These are phyloP conservation scores for Macrotus californicus DNA, from an alignment of 2,113 vertebrate species.

Conservation along the genomic window DNA sequence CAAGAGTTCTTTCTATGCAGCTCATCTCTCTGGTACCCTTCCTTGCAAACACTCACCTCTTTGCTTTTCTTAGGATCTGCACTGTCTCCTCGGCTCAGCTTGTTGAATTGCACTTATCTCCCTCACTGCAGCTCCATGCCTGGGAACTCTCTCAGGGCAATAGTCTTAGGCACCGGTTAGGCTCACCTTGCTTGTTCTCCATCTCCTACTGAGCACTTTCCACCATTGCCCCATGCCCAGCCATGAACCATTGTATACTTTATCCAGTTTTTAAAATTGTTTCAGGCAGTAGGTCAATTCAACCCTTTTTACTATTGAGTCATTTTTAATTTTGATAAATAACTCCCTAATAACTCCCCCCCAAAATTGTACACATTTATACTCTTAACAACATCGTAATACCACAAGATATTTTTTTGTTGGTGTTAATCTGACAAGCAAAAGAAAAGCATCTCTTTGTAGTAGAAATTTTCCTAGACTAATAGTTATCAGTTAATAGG, in stretches of 20 bases:
- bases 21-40: neutral
- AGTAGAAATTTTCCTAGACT: neutral
- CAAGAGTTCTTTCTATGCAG: neutral
- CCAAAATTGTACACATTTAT: neutral
- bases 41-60: neutral
- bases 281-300: neutral
- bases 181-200: neutral
- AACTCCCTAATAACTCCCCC: neutral
- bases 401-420: neutral
- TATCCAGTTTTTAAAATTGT: neutral
- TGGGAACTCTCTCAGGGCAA: neutral
- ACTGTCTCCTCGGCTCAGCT: neutral
- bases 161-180: neutral
- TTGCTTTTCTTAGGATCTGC: neutral
- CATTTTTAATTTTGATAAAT: constrained; percentile 35
- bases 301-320: neutral
- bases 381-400: neutral
- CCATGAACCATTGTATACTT: neutral
- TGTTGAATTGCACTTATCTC: neutral
- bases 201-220: neutral
- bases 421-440: neutral
- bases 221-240: neutral
- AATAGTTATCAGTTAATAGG: neutral
- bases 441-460: neutral
- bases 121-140: rapidly evolving